Base-by-base conservation (phyloP, 2,888 invertebrate genomes). In the Sesamia inferens region DNA sequence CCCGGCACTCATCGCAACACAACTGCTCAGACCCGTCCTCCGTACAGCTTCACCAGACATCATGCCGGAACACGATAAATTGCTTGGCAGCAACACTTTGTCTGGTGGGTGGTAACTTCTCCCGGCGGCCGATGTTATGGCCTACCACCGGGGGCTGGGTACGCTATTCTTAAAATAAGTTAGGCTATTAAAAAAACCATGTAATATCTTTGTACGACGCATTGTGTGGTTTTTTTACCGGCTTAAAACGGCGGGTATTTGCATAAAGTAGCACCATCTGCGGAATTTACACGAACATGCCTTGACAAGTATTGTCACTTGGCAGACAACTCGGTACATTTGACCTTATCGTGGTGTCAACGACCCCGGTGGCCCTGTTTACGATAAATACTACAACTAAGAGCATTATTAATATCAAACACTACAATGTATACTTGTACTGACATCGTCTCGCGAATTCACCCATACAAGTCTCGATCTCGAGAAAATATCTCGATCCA, bases 311-410 rank as follows among this genome's bases (percentile, higher is more conserved):
- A 22, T 31, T 44, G 47, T 39, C 47, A 72, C 14, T 44, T 24
- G 16, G 70, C 54, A 42, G 16, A 31, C 55, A 44, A 72, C 31
- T 55, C 44, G 22, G 19, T 31, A 14, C 31, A 11, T 44, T 0
- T 71, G 71, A 71, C 71, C 57, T 71, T 71, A 71, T 72, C 71
- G 16, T n/a, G 19, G 22, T 22, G 71, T 57, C 55, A 72, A 72
- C 14, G 22, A 47, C 22, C 73, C 57, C 47, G 4, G 5, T 14
- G 22, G 31, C 44, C 44, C 39, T 57, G 54, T n/a, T 16, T 16
- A 11, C 24, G 54, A n/a, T 8, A 31, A 2, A 24, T 42, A 24
- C 24, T 54, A 54, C 22, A 11, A 48, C 10, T 39, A 5, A 0
- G 39, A 39, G 2, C 39, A 39, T 39, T 39, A 39, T 31, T 2